Evolutionary conservation across 2,888 invertebrate genomes (phyloP).

Genomic region (Rhyacophila evoluta): DNA sequence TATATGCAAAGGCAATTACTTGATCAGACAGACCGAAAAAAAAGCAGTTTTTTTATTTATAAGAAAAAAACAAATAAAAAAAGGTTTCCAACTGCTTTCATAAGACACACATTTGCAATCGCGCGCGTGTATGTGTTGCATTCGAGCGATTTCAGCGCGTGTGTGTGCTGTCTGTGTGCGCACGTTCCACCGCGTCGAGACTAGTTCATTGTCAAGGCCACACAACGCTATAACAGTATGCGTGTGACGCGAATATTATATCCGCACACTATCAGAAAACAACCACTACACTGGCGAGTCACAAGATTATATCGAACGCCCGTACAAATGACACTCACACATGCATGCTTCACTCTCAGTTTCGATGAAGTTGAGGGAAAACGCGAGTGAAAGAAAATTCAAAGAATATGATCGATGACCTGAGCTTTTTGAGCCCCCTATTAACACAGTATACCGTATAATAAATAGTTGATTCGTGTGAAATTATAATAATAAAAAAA

Average conservation of each 20-base stretch:
- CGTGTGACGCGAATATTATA: slow-evolving; percentile 1
- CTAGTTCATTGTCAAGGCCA: slow-evolving; percentile 55
- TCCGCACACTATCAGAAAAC: background rate
- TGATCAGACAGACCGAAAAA: background rate
- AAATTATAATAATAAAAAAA: background rate
- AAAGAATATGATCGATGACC: background rate
- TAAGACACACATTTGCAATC: background rate
- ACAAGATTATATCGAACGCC: slow-evolving; percentile 33
- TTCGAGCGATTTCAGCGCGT: too few species aligned
- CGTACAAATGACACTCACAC: slow-evolving; percentile 25
- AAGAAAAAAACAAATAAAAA: background rate
- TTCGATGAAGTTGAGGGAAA: slow-evolving; percentile 38
- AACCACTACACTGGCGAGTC: background rate
- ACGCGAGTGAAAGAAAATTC: slow-evolving; percentile 5
- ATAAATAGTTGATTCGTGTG: background rate
- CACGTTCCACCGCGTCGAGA: slow-evolving; percentile 39
- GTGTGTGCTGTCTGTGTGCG: slow-evolving; percentile 34
- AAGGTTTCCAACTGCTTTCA: slow-evolving; percentile 12
- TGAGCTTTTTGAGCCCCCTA: background rate
- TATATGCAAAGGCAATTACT: background rate
- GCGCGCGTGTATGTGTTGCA: background rate
- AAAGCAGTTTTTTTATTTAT: background rate
- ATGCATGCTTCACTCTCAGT: slow-evolving; percentile 39
- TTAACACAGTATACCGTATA: background rate
- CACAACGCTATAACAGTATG: slow-evolving; percentile 33